phyloP scores from a whole-genome alignment of 1,140 invertebrate species.

The Diachasmimorpha longicaudata region DNA sequence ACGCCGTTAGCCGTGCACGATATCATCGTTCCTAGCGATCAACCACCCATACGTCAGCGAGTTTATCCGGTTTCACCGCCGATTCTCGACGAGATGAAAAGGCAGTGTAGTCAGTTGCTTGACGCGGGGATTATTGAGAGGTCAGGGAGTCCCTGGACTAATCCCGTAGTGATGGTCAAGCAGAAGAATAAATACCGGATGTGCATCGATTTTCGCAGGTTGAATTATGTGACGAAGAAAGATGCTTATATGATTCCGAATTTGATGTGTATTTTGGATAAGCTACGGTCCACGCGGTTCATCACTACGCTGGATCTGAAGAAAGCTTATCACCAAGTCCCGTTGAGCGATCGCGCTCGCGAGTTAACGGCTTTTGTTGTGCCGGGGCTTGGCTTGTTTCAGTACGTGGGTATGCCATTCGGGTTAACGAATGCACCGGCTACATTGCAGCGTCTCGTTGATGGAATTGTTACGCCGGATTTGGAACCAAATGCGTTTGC shows the following conservation, averaged over 20 bases:
- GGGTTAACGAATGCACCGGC: slow-evolving; percentile 51
- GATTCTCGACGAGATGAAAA: too few species aligned
- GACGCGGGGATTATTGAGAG: neutral
- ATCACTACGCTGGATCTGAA: slow-evolving; percentile 40
- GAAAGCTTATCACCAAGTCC: too few species aligned
- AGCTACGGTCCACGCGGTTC: slow-evolving; percentile 35
- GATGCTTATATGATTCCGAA: neutral
- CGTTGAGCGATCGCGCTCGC: too few species aligned
- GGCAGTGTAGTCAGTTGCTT: too few species aligned
- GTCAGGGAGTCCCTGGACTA: neutral
- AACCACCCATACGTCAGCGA: too few species aligned
- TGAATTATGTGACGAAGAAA: neutral
- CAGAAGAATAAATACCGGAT: neutral
- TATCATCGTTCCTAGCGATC: too few species aligned
- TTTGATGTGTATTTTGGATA: slow-evolving; percentile 30
- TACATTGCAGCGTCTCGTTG: slow-evolving; percentile 53
- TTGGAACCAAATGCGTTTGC: slow-evolving; percentile 36
- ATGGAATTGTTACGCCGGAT: slow-evolving; percentile 32
- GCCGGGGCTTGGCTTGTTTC: slow-evolving; percentile 43
- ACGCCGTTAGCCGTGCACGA: too few species aligned
- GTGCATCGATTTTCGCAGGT: neutral
- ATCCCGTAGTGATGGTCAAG: neutral
- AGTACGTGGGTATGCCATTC: slow-evolving; percentile 58
- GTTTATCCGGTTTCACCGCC: too few species aligned
- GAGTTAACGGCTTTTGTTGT: slow-evolving; percentile 56